These are phyloP conservation scores for Dendrocincla tyrannina DNA, from an alignment of 2,797 vertebrate genomes.

Conservation along the genomic window DNA sequence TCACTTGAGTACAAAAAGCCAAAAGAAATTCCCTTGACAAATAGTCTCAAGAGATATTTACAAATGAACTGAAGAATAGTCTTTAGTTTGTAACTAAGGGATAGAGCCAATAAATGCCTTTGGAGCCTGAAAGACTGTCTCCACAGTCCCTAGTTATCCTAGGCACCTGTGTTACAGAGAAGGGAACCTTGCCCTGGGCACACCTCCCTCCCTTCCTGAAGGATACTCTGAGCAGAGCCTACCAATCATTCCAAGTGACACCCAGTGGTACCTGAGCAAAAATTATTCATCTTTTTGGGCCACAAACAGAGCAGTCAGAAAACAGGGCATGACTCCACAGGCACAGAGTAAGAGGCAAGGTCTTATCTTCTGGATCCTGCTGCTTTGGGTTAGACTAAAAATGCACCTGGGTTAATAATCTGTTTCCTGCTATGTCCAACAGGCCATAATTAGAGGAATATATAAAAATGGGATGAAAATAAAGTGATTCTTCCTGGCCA, in stretches of 20 bases:
- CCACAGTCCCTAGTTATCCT: not conserved
- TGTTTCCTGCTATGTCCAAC: not conserved
- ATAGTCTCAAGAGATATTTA: not conserved
- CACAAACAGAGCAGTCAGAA: not conserved
- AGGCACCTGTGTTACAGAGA: not conserved
- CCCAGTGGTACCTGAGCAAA: not conserved
- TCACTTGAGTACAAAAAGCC: not conserved
- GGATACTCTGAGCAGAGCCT: not conserved
- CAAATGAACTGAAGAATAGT: not conserved
- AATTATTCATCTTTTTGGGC: not conserved
- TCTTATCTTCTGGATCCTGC: not conserved
- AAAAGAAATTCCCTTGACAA: not conserved
- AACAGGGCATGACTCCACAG: not conserved
- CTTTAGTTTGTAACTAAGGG: not conserved
- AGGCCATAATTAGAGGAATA: not conserved
- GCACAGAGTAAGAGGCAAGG: not conserved
- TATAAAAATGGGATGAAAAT: not conserved
- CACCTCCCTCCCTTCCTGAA: not conserved
- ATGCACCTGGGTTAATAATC: not conserved
- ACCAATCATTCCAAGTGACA: not conserved
- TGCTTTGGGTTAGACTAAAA: not conserved
- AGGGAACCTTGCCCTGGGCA: not conserved
- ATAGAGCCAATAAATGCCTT: not conserved
- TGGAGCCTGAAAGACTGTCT: not conserved
- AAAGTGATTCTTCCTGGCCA: not conserved